A percentile compares a stretch with the other conserved stretches of the same genome.
These are phyloP conservation scores for Acanthosoma haemorrhoidale DNA, from an alignment of 2,888 invertebrate species.

Conservation along the genomic window DNA sequence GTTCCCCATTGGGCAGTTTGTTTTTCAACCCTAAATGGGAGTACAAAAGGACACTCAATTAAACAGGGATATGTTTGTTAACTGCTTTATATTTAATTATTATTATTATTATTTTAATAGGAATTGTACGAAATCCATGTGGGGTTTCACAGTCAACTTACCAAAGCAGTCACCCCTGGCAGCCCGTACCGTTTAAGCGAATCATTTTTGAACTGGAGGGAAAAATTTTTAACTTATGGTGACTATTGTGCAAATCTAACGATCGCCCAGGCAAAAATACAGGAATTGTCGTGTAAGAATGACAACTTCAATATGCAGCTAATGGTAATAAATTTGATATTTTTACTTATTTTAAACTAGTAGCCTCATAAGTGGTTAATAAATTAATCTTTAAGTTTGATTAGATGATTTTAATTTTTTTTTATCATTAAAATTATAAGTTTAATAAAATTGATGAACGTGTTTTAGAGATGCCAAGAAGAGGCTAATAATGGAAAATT, in stretches of 20 bases:
- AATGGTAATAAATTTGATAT: conserved; percentile 53
- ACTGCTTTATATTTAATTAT: neutral
- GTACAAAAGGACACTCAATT: too few relatives aligned
- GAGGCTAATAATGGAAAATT: conserved; percentile 93
- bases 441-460: too few relatives aligned
- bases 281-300: conserved; percentile 65
- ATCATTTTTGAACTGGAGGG: conserved; percentile 85
- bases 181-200: conserved; percentile 62
- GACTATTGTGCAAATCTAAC: conserved; percentile 93
- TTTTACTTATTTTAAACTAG: too few relatives aligned
- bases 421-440: too few relatives aligned
- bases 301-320: conserved; percentile 61
- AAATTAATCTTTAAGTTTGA: too few relatives aligned
- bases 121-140: conserved; percentile 81
- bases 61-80: too few relatives aligned
- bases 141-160: conserved; percentile 74
- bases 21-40: too few relatives aligned
- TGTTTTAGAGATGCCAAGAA: conserved; percentile 75
- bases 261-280: conserved; percentile 73
- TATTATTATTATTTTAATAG: conserved; percentile 48
- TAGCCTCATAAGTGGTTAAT: too few relatives aligned
- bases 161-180: conserved; percentile 59
- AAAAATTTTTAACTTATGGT: conserved; percentile 83
- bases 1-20: too few relatives aligned
- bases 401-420: too few relatives aligned